Conservation (phyloP, 2,797 vertebrate genomes). For the Botia almorhae region DNA sequence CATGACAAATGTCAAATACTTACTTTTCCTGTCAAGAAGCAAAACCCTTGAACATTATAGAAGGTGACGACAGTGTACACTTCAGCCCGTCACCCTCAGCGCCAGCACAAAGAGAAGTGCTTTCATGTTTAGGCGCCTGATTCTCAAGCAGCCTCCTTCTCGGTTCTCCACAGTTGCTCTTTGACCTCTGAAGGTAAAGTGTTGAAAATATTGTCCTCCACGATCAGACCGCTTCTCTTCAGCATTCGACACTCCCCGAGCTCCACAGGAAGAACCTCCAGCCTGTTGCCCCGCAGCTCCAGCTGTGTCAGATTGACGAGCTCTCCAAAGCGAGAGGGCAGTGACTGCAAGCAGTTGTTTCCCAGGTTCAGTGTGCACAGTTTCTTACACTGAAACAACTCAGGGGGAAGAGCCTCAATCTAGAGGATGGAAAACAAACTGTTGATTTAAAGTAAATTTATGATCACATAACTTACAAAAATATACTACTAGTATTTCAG, state of each 20-base stretch:
- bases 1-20: neutral
- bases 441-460: neutral
- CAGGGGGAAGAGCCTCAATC: slow-evolving; percentile 94
- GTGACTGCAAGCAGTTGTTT: slow-evolving; percentile 91
- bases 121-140: neutral
- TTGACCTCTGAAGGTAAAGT: slow-evolving; percentile 94
- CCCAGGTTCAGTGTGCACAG: slow-evolving; percentile 93
- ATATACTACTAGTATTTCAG: neutral
- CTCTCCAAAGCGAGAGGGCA: slow-evolving; percentile 95
- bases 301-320: slow-evolving; percentile 91
- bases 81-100: neutral
- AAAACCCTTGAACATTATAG: neutral
- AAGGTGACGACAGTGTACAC: neutral
- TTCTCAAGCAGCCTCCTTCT: slow-evolving; percentile 91
- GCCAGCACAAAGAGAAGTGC: neutral
- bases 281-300: slow-evolving; percentile 92
- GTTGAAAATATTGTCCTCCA: slow-evolving; percentile 96
- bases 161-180: slow-evolving; percentile 91
- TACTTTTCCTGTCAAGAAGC: neutral
- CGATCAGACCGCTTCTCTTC: slow-evolving; percentile 90
- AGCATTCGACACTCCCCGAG: slow-evolving; percentile 93
- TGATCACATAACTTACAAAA: neutral
- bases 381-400: slow-evolving; percentile 98
- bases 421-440: slow-evolving; percentile 58
- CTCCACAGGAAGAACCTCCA: slow-evolving; percentile 96